These are phyloP conservation scores for Chloebia gouldiae DNA, from an alignment of 2,113 vertebrate genomes.

Conservation along the genomic window DNA sequence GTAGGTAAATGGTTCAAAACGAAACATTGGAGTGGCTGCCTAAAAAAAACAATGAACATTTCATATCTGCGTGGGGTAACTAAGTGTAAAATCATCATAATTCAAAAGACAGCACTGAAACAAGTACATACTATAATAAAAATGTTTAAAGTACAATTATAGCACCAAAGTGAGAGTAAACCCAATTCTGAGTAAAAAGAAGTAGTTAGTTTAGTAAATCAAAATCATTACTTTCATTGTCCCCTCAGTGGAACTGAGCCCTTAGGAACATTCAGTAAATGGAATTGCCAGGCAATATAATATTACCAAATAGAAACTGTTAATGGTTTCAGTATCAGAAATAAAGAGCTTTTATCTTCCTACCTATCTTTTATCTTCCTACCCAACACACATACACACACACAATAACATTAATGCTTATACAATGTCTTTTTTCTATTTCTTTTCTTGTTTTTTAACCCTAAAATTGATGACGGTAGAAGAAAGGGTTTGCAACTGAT, in stretches of 20 bases:
- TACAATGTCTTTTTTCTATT: neutral
- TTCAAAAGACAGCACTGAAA: conserved; percentile 25
- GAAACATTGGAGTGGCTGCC: neutral
- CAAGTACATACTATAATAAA: conserved; percentile 1
- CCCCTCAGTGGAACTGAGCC: neutral
- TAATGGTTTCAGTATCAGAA: neutral
- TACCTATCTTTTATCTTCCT: neutral
- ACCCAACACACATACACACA: neutral
- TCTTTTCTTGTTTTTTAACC: neutral
- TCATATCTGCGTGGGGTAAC: neutral
- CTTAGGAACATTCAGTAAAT: neutral
- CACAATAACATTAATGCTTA: conserved; percentile 2
- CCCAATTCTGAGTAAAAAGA: conserved; percentile 42
- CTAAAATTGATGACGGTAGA: neutral
- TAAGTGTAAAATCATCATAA: conserved; percentile 34
- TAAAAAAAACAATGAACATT: neutral
- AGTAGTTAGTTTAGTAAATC: conserved; percentile 16
- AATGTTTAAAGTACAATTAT: conserved; percentile 8
- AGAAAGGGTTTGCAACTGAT: neutral
- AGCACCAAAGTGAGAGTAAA: conserved; percentile 24
- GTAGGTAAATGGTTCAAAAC: neutral
- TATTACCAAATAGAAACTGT: neutral
- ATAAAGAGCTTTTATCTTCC: conserved; percentile 29
- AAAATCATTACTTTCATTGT: conserved; percentile 10
- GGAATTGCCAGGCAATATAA: neutral